Base-by-base conservation (phyloP, 2,797 vertebrate genomes). In the Carduelis carduelis region DNA sequence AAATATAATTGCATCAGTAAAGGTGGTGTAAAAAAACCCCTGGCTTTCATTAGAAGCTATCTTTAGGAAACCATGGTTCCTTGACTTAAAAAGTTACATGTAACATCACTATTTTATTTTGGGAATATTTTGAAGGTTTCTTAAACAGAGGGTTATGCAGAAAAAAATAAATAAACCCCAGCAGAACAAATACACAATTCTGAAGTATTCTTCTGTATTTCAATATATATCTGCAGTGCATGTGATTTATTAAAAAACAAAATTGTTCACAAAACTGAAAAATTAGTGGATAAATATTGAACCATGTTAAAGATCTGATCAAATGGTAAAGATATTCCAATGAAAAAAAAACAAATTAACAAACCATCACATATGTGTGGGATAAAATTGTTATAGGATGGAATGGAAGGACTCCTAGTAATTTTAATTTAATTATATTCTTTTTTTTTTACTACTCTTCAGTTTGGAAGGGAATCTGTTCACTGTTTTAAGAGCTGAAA, bases 1-100 rank as follows among this genome's bases (percentile, higher is more conserved):
- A 79, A 92, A 76, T 84, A n/a, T 69, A 88, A 94, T 76, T 95
- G 60, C 66, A 74, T 88, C 74, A 64, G 44, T 89, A 90, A 83
- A 93, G 37, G 44, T 93, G 41, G 35, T 77, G 28, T 69, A 12
- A 69, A 89, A 87, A 84, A 76, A 4, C 1, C 35, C 15, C 43
- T 59, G 49, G 55, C 35, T 90, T 91, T 76, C 23, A n/a, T 91
- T 83, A 82, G 83, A 75, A 77, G 13, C 83, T 95, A 11, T 86
- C 88, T 86, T 90, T 74, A 82, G 81, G 90, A 95, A 93, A 74
- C 21, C 6, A 23, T 24, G 34, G 49, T 87, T 93, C 47, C 27
- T 75, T 68, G 46, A 66, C 47, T 68, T 76, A 39, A 55, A 57
- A 70, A 80, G 28, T 85, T 87, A 15, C 8, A 6, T 26, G 10